These are phyloP conservation scores for Capromys pilorides DNA, from an alignment of 2,797 vertebrate genomes.

Conservation along the genomic window DNA sequence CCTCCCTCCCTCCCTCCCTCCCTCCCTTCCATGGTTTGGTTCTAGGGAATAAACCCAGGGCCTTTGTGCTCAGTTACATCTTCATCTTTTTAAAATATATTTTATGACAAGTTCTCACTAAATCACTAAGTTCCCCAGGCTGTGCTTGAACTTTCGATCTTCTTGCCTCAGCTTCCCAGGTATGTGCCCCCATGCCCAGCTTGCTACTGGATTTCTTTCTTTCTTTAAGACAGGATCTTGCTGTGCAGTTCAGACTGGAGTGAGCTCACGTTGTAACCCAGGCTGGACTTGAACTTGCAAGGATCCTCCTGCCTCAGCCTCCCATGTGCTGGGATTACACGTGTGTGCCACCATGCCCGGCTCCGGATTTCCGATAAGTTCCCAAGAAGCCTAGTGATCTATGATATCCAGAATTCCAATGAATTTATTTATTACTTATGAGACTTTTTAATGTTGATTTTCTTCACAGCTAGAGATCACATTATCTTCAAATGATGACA, in stretches of 20 bases:
- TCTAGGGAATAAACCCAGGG: not conserved
- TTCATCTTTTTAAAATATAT: not conserved
- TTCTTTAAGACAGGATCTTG: not conserved
- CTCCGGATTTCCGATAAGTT: not conserved
- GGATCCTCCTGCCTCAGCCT: not conserved
- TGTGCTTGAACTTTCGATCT: not conserved
- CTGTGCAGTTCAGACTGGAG: too few relatives aligned
- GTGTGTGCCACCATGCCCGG: not conserved
- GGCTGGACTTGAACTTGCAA: not conserved
- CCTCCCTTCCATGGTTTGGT: too few relatives aligned
- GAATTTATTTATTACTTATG: constrained; percentile 34
- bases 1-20: too few relatives aligned
- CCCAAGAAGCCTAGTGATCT: not conserved
- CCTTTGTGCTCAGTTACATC: not conserved
- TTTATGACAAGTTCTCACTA: not conserved
- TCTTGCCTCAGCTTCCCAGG: not conserved
- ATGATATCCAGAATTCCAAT: not conserved
- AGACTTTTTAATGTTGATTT: not conserved
- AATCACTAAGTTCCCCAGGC: not conserved
- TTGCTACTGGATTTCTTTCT: not conserved
- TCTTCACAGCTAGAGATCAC: not conserved
- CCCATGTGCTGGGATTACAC: not conserved
- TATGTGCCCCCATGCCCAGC: not conserved
- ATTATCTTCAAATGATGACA: constrained; percentile 17
- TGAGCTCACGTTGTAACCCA: not conserved